These are phyloP conservation scores for Enteromius mattozi DNA, from an alignment of 2,797 vertebrate species.

Conservation along the genomic window DNA sequence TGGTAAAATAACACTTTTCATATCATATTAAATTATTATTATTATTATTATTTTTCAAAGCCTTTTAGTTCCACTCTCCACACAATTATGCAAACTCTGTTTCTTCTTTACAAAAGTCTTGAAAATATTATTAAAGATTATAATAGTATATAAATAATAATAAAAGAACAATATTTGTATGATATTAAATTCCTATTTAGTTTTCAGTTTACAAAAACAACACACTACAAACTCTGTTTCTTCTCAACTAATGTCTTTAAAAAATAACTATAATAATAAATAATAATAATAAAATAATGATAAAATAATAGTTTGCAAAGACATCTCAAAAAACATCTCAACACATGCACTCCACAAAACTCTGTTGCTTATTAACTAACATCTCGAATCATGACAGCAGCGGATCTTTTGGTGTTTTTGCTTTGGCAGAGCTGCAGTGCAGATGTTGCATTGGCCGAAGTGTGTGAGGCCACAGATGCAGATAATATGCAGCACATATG, in stretches of 20 bases:
- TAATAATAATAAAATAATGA: not conserved
- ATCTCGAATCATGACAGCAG: not conserved
- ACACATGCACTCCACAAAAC: not conserved
- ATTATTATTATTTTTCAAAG: not conserved
- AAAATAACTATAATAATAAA: not conserved
- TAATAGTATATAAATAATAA: not conserved
- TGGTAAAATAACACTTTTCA: no score
- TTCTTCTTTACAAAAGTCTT: not conserved
- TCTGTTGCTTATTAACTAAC: not conserved
- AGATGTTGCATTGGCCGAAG: constrained; percentile 6
- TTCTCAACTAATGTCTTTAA: not conserved
- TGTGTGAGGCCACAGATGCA: constrained; percentile 13
- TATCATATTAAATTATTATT: no score
- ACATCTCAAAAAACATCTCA: no score
- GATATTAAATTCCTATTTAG: not conserved
- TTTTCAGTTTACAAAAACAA: not conserved
- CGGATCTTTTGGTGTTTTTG: not conserved
- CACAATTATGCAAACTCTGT: not conserved
- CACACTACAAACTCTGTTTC: not conserved
- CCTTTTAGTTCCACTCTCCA: not conserved
- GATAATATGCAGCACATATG: constrained; percentile 29
- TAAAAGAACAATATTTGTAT: not conserved
- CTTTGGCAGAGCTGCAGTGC: not conserved
- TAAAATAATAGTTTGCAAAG: no score
- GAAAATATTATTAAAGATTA: not conserved